phyloP scores from a whole-genome alignment of 2,113 vertebrate species.

The Ranitomeya variabilis region DNA sequence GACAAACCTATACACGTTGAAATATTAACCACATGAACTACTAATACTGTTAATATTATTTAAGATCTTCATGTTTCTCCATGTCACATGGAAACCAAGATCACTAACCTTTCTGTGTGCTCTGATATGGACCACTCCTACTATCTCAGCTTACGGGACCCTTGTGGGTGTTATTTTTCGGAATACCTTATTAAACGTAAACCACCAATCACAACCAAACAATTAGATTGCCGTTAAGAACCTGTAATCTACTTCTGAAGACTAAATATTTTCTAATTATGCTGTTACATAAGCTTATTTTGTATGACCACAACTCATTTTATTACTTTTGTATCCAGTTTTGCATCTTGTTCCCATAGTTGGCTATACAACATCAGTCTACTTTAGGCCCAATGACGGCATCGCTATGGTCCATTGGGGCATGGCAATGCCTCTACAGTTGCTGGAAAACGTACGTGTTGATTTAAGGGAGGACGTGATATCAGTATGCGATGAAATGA shows the following conservation, averaged over 20 bases:
- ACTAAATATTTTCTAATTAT: not conserved
- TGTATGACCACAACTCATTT: slow-evolving; percentile 10
- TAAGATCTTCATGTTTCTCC: too few species aligned
- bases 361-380: not conserved
- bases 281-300: slow-evolving; percentile 12
- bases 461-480: not conserved
- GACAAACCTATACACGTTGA: not conserved
- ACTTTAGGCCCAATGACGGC: not conserved
- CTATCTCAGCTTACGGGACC: not conserved
- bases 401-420: not conserved
- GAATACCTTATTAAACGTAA: not conserved
- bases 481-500: not conserved
- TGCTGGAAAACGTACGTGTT: not conserved
- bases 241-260: not conserved
- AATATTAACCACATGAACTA: not conserved
- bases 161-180: not conserved
- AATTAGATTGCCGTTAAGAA: not conserved
- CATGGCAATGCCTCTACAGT: not conserved
- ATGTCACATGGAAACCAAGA: too few species aligned
- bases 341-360: not conserved
- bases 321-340: not conserved
- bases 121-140: not conserved
- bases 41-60: not conserved
- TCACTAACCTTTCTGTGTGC: not conserved
- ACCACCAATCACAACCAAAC: too few species aligned